Percentiles rank a stretch among this genome's conserved stretches.
Conservation (phyloP, 2,888 invertebrate species). For the Axea sp. region DNA sequence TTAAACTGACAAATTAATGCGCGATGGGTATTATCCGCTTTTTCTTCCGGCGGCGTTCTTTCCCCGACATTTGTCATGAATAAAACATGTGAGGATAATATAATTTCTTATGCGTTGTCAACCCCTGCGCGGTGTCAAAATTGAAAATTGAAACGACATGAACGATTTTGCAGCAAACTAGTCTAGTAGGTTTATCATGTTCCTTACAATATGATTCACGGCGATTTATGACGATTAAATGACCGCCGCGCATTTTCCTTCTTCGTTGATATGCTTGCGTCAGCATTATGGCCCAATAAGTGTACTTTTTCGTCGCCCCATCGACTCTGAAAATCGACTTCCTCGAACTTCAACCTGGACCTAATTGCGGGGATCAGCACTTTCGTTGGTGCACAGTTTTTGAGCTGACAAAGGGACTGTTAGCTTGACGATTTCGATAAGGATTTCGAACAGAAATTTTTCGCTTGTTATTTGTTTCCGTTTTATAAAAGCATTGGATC, state of each 20-base stretch:
- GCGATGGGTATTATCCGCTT: conserved; percentile 49
- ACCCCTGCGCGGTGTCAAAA: conserved; percentile 11
- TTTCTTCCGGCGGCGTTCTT: conserved; percentile 34
- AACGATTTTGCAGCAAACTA: conserved; percentile 7
- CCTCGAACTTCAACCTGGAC: conserved; percentile 41
- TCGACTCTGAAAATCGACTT: conserved; percentile 54
- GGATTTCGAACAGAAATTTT: conserved; percentile 7
- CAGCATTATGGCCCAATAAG: conserved; percentile 59
- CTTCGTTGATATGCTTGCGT: conserved; percentile 55
- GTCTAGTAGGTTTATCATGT: conserved; percentile 14
- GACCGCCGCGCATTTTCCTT: conserved; percentile 45
- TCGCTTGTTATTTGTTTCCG: conserved; percentile 39
- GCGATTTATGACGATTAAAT: conserved; percentile 53
- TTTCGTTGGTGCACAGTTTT: conserved; percentile 36
- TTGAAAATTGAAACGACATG: conserved; percentile 10
- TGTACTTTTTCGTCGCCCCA: conserved; percentile 54
- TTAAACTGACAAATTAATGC: conserved; percentile 60
- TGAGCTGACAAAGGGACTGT: conserved; percentile 53
- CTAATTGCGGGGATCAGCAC: conserved; percentile 59
- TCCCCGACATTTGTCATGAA: conserved; percentile 50
- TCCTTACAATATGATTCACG: no score
- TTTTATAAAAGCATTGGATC: conserved; percentile 15
- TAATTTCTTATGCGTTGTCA: conserved; percentile 37
- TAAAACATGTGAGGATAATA: conserved; percentile 51
- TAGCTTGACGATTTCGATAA: conserved; percentile 38